phyloP scores from a whole-genome alignment of 2,888 invertebrate genomes.

The Eretmocerus hayati region DNA sequence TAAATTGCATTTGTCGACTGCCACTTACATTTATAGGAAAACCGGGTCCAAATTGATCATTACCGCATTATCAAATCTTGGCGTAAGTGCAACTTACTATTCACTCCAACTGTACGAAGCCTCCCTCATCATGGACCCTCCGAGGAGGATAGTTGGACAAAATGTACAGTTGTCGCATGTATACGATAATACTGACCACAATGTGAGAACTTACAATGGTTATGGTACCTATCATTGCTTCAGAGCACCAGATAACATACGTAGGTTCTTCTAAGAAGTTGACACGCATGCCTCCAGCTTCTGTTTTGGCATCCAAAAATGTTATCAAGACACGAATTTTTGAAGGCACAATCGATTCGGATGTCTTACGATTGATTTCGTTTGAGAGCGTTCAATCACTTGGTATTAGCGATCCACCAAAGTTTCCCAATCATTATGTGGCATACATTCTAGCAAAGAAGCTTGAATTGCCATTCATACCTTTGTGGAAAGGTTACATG shows the following conservation, averaged over 20 bases:
- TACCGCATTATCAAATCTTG: too few species aligned
- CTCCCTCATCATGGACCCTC: too few species aligned
- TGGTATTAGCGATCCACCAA: background rate
- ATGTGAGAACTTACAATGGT: constrained; percentile 12
- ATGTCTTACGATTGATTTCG: background rate
- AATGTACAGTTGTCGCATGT: too few species aligned
- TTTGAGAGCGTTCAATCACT: background rate
- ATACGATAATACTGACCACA: constrained; percentile 23
- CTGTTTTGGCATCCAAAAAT: background rate
- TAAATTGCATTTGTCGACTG: too few species aligned
- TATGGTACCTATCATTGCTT: constrained; percentile 1
- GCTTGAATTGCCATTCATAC: background rate
- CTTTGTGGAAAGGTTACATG: background rate
- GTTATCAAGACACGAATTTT: background rate
- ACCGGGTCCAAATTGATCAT: too few species aligned
- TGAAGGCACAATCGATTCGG: background rate
- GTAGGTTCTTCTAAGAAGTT: background rate
- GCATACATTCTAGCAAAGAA: background rate
- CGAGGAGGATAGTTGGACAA: too few species aligned
- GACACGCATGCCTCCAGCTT: background rate
- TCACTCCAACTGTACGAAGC: too few species aligned
- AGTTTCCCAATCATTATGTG: background rate
- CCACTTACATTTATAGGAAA: too few species aligned
- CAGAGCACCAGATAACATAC: background rate
- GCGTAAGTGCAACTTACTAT: too few species aligned